phyloP scores from a whole-genome alignment of 1,140 invertebrate genomes.

The Achatina immaculata region DNA sequence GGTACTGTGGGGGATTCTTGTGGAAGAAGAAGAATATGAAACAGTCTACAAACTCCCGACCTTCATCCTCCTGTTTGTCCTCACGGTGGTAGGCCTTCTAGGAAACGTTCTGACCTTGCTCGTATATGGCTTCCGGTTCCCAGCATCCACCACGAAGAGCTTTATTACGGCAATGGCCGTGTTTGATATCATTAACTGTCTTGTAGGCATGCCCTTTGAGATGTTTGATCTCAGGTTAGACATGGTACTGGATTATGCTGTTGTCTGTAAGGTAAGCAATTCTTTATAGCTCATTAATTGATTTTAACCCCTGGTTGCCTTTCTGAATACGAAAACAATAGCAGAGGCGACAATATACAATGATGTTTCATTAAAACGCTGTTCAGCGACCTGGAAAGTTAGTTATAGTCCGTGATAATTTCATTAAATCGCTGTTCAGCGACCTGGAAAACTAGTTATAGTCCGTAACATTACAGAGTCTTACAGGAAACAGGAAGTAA shows the following conservation, averaged over 20 bases:
- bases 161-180: slow-evolving; percentile 61
- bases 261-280: slow-evolving; percentile 51
- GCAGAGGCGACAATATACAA: too few relatives aligned
- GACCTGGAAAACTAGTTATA: too few relatives aligned
- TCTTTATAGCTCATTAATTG: too few relatives aligned
- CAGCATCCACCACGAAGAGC: slow-evolving; percentile 49
- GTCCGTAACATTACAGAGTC: too few relatives aligned
- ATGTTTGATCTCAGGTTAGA: slow-evolving; percentile 58
- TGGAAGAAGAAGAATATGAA: not conserved
- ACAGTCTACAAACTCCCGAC: slow-evolving; percentile 11
- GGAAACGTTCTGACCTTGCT: slow-evolving; percentile 10
- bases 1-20: not conserved
- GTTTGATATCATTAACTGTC: slow-evolving; percentile 56
- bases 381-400: too few relatives aligned
- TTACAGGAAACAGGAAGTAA: too few relatives aligned
- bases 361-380: too few relatives aligned
- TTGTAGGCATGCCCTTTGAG: slow-evolving; percentile 60
- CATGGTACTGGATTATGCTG: slow-evolving; percentile 40
- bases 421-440: too few relatives aligned
- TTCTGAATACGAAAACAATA: too few relatives aligned
- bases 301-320: too few relatives aligned
- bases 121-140: slow-evolving; percentile 42
- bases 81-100: slow-evolving; percentile 10
- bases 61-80: not conserved
- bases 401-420: too few relatives aligned